phyloP scores from a whole-genome alignment of 2,888 invertebrate genomes.

The Drosophila ustulata region DNA sequence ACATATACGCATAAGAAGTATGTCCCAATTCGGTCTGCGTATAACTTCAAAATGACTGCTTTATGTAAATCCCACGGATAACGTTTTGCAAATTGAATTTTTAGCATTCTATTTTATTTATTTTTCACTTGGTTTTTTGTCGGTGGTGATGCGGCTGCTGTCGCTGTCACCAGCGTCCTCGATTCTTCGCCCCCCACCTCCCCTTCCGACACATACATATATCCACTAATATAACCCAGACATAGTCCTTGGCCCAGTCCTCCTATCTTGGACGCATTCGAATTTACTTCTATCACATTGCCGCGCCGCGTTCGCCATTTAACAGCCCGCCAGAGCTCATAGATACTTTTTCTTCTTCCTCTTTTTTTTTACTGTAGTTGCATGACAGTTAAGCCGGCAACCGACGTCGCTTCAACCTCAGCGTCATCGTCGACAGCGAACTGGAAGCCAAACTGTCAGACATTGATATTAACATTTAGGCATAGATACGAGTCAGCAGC shows the following conservation, averaged over 20 bases:
- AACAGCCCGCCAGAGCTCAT: constrained; percentile 55
- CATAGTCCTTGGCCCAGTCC: constrained; percentile 20
- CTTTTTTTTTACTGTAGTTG: constrained; percentile 57
- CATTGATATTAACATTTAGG: constrained; percentile 75
- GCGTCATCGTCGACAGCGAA: constrained; percentile 35
- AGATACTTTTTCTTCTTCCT: constrained; percentile 59
- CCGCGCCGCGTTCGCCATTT: constrained; percentile 47
- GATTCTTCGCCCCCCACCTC: not conserved
- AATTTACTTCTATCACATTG: constrained; percentile 52
- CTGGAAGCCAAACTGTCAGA: constrained; percentile 75
- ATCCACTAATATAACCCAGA: constrained; percentile 37
- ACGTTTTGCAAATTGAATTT: constrained; percentile 84
- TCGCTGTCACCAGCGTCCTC: constrained; percentile 29
- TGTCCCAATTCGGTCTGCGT: constrained; percentile 71
- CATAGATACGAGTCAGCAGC: constrained; percentile 54
- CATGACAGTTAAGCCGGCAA: constrained; percentile 75
- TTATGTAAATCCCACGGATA: constrained; percentile 83
- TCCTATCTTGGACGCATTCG: constrained; percentile 42
- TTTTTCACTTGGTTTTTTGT: constrained; percentile 67
- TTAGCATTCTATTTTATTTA: constrained; percentile 82
- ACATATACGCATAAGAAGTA: constrained; percentile 42
- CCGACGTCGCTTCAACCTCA: constrained; percentile 27
- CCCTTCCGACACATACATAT: not conserved
- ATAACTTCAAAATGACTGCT: constrained; percentile 84
- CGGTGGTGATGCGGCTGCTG: constrained; percentile 9